Evolutionary conservation across 2,113 vertebrate genomes (phyloP).

Genomic region (Planiliza haematocheilus): DNA sequence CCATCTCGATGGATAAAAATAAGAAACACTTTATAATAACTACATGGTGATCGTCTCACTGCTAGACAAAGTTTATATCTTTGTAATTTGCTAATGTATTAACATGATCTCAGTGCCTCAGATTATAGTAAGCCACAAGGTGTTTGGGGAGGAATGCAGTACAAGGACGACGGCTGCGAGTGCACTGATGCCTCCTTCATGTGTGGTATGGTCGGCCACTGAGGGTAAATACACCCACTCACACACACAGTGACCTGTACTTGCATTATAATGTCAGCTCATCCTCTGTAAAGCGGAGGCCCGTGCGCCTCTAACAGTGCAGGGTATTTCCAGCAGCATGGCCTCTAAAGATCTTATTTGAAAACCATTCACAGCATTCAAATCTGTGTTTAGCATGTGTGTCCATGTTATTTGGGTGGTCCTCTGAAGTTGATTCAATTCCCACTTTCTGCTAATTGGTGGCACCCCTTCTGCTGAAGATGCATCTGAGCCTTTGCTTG

Average conservation of each 20-base stretch:
- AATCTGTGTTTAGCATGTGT: constrained; percentile 76
- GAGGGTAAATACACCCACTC: constrained; percentile 10
- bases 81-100: constrained; percentile 38
- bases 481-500: constrained; percentile 64
- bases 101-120: constrained; percentile 13
- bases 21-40: constrained; percentile 1
- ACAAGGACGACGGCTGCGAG: not conserved
- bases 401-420: constrained; percentile 74
- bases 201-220: constrained; percentile 52
- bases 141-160: constrained; percentile 37
- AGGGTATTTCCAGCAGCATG: constrained; percentile 45
- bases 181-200: constrained; percentile 35
- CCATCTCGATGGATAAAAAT: constrained; percentile 34
- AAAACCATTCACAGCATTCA: constrained; percentile 72
- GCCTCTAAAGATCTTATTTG: constrained; percentile 56
- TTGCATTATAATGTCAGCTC: constrained; percentile 83
- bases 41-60: constrained; percentile 10
- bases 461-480: constrained; percentile 60
- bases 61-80: constrained; percentile 20
- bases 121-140: constrained; percentile 41
- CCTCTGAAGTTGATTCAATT: constrained; percentile 62
- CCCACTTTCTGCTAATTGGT: constrained; percentile 67
- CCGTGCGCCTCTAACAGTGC: constrained; percentile 63
- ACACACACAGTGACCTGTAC: constrained; percentile 60
- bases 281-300: constrained; percentile 63